Evolutionary conservation across 2,888 invertebrate species (phyloP), one percentile per base, ranked within the genome.

Genomic region (Omphaloscelis lunosa): DNA sequence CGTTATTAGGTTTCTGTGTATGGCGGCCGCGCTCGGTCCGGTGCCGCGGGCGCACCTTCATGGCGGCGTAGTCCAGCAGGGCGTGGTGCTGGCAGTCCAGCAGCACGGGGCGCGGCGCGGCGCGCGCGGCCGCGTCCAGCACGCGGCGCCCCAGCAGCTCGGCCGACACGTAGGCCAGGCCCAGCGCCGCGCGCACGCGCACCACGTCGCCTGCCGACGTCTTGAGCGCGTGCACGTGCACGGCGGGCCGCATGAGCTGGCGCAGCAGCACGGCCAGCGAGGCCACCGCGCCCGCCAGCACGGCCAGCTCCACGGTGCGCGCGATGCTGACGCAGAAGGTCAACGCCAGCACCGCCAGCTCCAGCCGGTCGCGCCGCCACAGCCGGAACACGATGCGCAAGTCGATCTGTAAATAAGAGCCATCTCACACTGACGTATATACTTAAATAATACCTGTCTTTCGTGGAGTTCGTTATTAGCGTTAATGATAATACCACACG

Each of bases 271-370:
- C 97, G 7, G 97, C 92, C 77, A 98, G 95, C 92, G 98, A 98
- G 53, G 97, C 94, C 27, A 97, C 90, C 82, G 98, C 97, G 77
- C 99, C 99, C 67, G 97, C 96, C 48, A 98, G 95, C 84, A 99
- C 97, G 69, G 99, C 99, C 90, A 98, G 97, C 97, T 99, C 98
- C 66, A 99, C 98, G 41, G 98, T 98, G 80, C 97, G 95, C 72
- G 97, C 91, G 72, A 99, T 93, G 83, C 98, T 98, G 62, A 97
- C 96, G 2, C 66, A 72, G 87, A 94, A 98, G 69, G 99, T 99
- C 23, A 97, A 94, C 73, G 97, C 88, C 90, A 98, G 97, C 75
- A 98, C 97, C 66, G 97, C 89, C 75, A 98, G 97, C 93, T 98
- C 98, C 80, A 95, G 93, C 90, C 97, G 97, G 91, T 95, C 97